These are phyloP conservation scores for Chelonus insularis DNA, from an alignment of 1,140 invertebrate genomes.

Conservation along the genomic window DNA sequence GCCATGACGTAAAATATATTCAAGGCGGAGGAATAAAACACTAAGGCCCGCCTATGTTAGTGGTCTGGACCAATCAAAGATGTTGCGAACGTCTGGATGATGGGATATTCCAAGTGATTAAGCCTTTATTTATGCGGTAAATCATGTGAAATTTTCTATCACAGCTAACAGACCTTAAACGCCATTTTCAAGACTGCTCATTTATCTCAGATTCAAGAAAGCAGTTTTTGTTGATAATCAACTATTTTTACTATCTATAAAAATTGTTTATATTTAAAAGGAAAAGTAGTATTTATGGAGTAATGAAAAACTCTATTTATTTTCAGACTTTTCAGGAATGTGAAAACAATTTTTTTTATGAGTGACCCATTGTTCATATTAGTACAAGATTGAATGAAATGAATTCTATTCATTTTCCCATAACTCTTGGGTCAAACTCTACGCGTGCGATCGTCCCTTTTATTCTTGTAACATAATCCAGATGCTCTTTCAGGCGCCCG, in stretches of 20 bases:
- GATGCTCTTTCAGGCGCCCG: slow-evolving; percentile 41
- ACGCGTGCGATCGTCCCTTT: slow-evolving; percentile 34
- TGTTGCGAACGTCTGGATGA: slow-evolving; percentile 20
- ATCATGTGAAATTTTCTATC: too few species aligned
- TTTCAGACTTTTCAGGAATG: too few species aligned
- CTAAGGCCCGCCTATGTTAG: slow-evolving; percentile 45
- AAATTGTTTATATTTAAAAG: too few species aligned
- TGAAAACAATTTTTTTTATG: too few species aligned
- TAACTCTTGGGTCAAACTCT: slow-evolving; percentile 15
- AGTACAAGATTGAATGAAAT: background rate
- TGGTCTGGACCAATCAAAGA: slow-evolving; percentile 42
- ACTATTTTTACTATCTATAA: too few species aligned
- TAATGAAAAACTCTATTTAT: too few species aligned
- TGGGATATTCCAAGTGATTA: slow-evolving; percentile 12
- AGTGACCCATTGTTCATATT: background rate
- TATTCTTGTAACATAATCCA: slow-evolving; percentile 50
- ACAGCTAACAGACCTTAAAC: too few species aligned
- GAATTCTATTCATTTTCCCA: slow-evolving; percentile 44
- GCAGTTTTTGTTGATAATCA: too few species aligned
- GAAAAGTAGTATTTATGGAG: too few species aligned
- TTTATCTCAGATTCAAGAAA: too few species aligned
- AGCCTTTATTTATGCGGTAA: slow-evolving; percentile 19
- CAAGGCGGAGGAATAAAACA: slow-evolving; percentile 46
- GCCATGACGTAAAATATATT: slow-evolving; percentile 43
- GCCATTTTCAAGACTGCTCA: too few species aligned